These are phyloP conservation scores for Tolypeutes matacus DNA, from an alignment of 2,797 vertebrate species.

Conservation along the genomic window DNA sequence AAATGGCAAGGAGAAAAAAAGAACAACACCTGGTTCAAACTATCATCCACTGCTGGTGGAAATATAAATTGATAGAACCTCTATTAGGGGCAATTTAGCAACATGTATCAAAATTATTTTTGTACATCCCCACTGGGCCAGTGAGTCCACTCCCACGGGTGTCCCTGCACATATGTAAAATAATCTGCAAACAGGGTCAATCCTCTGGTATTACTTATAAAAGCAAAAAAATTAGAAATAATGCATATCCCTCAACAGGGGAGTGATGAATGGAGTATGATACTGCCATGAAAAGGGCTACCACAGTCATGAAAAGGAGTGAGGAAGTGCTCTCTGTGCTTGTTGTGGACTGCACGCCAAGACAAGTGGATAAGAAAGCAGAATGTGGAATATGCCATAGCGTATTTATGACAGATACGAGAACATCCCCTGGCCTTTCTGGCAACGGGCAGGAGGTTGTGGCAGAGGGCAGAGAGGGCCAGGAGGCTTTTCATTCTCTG, in stretches of 20 bases:
- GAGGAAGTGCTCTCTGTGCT: neutral
- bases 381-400: neutral
- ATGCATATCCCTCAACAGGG: neutral
- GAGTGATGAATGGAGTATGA: neutral
- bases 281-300: neutral
- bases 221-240: neutral
- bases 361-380: neutral
- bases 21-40: neutral
- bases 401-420: neutral
- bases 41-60: neutral
- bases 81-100: neutral
- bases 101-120: neutral
- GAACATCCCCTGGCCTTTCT: neutral
- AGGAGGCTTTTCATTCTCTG: neutral
- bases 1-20: neutral
- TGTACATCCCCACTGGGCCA: neutral
- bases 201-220: neutral
- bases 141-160: neutral
- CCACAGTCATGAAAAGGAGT: neutral
- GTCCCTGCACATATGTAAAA: neutral
- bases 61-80: neutral
- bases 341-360: neutral
- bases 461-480: neutral
- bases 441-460: accelerated
- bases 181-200: neutral